These are phyloP conservation scores for Esox masquinongy DNA, from an alignment of 2,797 vertebrate species.

Conservation along the genomic window DNA sequence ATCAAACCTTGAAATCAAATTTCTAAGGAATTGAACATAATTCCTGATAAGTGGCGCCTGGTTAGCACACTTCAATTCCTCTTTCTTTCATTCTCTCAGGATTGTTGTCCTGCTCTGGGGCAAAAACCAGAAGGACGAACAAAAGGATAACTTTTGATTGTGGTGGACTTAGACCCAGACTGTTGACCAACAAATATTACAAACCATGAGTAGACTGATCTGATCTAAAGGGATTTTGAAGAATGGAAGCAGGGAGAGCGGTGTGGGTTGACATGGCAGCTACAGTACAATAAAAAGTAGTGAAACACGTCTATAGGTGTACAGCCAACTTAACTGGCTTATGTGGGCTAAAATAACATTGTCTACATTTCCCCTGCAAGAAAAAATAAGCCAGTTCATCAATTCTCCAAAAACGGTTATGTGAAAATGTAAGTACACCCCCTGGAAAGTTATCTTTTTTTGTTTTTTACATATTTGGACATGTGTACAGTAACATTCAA, in stretches of 20 bases:
- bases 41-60: conserved; percentile 41
- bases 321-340: conserved; percentile 34
- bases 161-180: conserved; percentile 20
- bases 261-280: conserved; percentile 32
- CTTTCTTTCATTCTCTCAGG: not conserved
- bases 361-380: conserved; percentile 42
- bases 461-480: no score
- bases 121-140: conserved; percentile 6
- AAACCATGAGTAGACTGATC: conserved; percentile 30
- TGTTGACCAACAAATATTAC: conserved; percentile 12
- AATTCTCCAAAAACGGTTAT: not conserved
- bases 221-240: conserved; percentile 33
- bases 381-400: conserved; percentile 18
- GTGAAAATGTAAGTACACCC: not conserved
- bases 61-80: conserved; percentile 7
- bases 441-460: no score
- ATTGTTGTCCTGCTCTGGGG: not conserved
- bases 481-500: no score
- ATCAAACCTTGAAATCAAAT: conserved; percentile 37
- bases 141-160: conserved; percentile 22
- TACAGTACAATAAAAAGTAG: conserved; percentile 12
- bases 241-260: conserved; percentile 47
- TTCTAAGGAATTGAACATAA: conserved; percentile 26
- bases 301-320: conserved; percentile 33
- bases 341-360: conserved; percentile 38